These are phyloP conservation scores for Fragum fragum DNA, from an alignment of 2,888 invertebrate genomes.

Conservation along the genomic window DNA sequence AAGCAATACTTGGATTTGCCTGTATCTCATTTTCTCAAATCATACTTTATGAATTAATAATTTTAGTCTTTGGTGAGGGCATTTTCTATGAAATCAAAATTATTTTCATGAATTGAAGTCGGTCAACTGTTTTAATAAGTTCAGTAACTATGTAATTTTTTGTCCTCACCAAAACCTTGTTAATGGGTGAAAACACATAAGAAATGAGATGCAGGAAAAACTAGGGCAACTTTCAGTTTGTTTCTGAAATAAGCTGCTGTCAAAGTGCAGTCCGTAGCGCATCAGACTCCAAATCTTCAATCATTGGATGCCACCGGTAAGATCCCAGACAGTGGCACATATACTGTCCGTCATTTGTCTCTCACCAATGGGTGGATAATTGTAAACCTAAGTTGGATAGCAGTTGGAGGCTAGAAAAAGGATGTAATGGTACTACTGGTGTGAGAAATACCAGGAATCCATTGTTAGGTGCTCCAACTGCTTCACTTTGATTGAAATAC, in stretches of 20 bases:
- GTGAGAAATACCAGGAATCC: neutral
- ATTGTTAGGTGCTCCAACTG: neutral
- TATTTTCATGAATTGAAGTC: too few species aligned
- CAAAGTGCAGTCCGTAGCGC: too few species aligned
- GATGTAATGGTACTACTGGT: neutral
- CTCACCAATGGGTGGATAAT: too few species aligned
- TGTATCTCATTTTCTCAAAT: conserved; percentile 62
- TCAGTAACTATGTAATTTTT: neutral
- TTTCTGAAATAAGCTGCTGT: too few species aligned
- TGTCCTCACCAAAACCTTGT: conserved; percentile 56
- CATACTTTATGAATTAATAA: neutral
- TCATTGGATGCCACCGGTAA: too few species aligned
- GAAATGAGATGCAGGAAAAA: conserved; percentile 70
- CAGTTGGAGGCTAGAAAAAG: neutral
- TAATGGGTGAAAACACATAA: conserved; percentile 36
- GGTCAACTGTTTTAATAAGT: neutral
- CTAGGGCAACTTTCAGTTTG: conserved; percentile 10
- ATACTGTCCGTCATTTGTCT: too few species aligned
- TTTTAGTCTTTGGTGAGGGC: conserved; percentile 54
- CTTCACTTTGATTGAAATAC: too few species aligned
- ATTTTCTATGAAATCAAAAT: neutral
- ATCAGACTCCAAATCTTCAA: too few species aligned
- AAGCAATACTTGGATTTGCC: conserved; percentile 6
- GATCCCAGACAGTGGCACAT: too few species aligned
- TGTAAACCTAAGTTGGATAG: neutral